Evolutionary conservation across 2,113 vertebrate species (phyloP).

Genomic region (Strix uralensis): DNA sequence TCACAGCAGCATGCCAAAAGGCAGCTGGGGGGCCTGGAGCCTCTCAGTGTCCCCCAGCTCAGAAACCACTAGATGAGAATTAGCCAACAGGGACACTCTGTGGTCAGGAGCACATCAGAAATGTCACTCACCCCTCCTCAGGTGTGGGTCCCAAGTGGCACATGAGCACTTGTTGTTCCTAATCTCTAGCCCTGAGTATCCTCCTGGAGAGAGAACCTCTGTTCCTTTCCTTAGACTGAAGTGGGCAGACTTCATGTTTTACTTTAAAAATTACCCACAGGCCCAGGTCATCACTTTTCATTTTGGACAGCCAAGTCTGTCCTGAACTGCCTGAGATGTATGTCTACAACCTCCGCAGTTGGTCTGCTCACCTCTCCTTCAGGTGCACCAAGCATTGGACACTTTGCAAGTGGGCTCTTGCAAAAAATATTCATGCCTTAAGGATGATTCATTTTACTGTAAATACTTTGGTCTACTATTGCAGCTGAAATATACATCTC

Average conservation of each 20-base stretch:
- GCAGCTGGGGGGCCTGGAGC: fast-evolving
- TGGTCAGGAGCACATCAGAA: neutral
- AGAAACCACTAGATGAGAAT: neutral
- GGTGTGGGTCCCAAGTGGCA: too few relatives aligned
- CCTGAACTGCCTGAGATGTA: neutral
- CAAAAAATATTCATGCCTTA: neutral
- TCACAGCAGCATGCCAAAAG: neutral
- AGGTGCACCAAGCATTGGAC: neutral
- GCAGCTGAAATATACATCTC: neutral
- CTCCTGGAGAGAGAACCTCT: neutral
- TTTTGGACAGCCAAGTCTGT: neutral
- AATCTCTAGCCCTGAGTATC: neutral
- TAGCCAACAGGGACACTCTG: neutral
- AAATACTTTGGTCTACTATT: neutral
- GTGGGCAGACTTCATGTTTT: neutral
- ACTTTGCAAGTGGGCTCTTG: neutral
- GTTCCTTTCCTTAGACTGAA: neutral
- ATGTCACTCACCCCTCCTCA: too few relatives aligned
- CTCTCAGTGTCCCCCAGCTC: neutral
- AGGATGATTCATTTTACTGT: neutral
- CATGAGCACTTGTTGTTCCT: neutral
- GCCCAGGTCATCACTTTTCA: neutral
- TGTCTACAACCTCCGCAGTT: neutral
- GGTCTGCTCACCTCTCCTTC: neutral
- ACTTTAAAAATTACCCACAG: neutral